Conservation (phyloP, 2,888 invertebrate species). For the Leptinotarsa peninsularis region DNA sequence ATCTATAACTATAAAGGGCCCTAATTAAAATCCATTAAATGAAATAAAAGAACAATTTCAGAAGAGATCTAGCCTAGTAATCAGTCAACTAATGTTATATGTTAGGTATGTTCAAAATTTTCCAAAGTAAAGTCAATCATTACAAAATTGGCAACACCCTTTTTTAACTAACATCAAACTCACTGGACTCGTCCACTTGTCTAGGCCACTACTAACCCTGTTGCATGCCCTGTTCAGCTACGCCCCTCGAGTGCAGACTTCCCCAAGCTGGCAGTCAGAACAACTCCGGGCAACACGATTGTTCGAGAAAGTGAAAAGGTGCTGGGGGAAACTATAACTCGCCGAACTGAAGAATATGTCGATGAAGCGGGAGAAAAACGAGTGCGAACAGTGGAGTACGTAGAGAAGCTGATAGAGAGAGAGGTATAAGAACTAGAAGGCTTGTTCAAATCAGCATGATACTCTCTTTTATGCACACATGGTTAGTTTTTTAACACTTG, state of each 20-base stretch:
- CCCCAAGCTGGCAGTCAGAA: slow-evolving; percentile 89
- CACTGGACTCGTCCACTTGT: slow-evolving; percentile 40
- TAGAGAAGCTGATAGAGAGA: slow-evolving; percentile 95
- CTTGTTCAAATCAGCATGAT: slow-evolving; percentile 55
- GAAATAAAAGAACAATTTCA: too few relatives aligned
- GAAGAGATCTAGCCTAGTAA: too few relatives aligned
- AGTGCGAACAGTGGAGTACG: slow-evolving; percentile 92
- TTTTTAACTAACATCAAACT: slow-evolving; percentile 16
- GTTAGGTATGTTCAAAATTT: too few relatives aligned
- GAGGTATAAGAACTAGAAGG: slow-evolving; percentile 76
- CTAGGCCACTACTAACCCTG: slow-evolving; percentile 60
- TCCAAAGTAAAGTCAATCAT: background rate
- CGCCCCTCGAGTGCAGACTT: slow-evolving; percentile 76
- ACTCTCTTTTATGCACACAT: slow-evolving; percentile 56
- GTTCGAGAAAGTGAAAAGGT: slow-evolving; percentile 91
- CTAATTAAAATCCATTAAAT: too few relatives aligned
- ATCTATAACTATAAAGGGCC: too few relatives aligned
- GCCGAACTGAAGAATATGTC: slow-evolving; percentile 88
- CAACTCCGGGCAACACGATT: slow-evolving; percentile 85
- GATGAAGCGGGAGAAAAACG: slow-evolving; percentile 90
- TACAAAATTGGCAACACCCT: slow-evolving; percentile 4
- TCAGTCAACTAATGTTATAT: too few relatives aligned
- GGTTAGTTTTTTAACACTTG: slow-evolving; percentile 61
- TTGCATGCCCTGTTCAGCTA: slow-evolving; percentile 64
- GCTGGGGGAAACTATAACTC: slow-evolving; percentile 87